phyloP scores from a whole-genome alignment of 2,888 invertebrate genomes.

The Nomada flava region DNA sequence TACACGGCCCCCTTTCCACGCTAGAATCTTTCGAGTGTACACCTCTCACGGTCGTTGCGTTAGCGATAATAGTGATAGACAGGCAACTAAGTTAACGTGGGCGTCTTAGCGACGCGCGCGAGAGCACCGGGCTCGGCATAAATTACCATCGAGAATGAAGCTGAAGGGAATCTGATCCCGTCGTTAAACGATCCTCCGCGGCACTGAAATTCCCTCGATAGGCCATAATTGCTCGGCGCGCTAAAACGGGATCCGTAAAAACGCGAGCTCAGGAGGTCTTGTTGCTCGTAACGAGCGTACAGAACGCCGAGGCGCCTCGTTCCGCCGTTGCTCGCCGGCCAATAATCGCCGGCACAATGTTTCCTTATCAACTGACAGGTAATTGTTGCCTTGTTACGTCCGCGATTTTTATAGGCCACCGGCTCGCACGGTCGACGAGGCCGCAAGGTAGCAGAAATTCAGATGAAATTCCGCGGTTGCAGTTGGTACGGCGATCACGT shows the following conservation, averaged over 20 bases:
- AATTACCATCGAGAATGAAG: constrained; percentile 71
- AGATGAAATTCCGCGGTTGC: neutral
- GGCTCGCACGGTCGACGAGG: neutral
- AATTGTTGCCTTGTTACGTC: constrained; percentile 42
- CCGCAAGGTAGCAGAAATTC: neutral
- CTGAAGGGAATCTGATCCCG: constrained; percentile 70
- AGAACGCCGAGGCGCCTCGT: constrained; percentile 28
- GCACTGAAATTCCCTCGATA: constrained; percentile 56
- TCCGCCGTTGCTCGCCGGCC: constrained; percentile 29
- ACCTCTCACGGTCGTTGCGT: constrained; percentile 59
- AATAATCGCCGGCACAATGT: constrained; percentile 33
- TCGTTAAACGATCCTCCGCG: constrained; percentile 67
- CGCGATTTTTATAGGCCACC: constrained; percentile 8
- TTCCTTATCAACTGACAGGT: constrained; percentile 49
- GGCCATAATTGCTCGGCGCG: constrained; percentile 50
- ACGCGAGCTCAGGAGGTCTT: constrained; percentile 10
- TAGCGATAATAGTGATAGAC: constrained; percentile 73
- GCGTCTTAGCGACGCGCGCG: constrained; percentile 70
- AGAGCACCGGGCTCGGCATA: constrained; percentile 64
- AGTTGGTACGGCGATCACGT: constrained; percentile 16
- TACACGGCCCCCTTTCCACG: neutral
- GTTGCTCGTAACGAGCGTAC: constrained; percentile 42
- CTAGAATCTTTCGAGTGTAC: constrained; percentile 27
- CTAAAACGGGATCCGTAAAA: constrained; percentile 28
- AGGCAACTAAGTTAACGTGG: constrained; percentile 68